Percentiles rank a stretch among this genome's conserved stretches.
Conservation (phyloP, 1,140 invertebrate genomes). For the Neelides sp. region DNA sequence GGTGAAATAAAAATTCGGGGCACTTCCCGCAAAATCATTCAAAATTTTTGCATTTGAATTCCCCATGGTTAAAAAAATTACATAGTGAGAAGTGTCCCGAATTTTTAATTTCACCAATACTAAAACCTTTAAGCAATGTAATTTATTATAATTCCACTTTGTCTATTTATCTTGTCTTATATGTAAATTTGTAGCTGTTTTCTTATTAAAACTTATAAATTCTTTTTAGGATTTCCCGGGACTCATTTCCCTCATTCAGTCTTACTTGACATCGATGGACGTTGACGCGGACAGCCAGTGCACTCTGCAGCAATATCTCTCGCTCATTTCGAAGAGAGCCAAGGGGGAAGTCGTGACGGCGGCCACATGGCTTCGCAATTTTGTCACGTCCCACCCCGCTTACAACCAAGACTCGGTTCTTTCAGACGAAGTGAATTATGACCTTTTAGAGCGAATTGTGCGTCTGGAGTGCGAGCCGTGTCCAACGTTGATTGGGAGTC, state of each 20-base stretch:
- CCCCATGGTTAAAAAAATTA: too few species aligned
- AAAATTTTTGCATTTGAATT: too few species aligned
- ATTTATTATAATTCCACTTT: not conserved
- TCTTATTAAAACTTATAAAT: constrained; percentile 1
- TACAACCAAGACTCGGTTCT: constrained; percentile 89
- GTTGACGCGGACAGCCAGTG: constrained; percentile 82
- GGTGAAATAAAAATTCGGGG: too few species aligned
- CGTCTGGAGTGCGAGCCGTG: constrained; percentile 61
- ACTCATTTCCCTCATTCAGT: constrained; percentile 82
- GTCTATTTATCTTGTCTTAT: not conserved
- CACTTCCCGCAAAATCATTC: too few species aligned
- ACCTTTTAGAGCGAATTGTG: constrained; percentile 65
- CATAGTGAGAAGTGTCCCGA: too few species aligned
- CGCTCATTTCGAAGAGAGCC: constrained; percentile 79
- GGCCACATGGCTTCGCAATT: constrained; percentile 81
- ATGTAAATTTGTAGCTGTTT: not conserved
- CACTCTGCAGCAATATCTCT: constrained; percentile 91
- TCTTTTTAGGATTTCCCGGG: constrained; percentile 72
- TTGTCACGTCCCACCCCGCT: constrained; percentile 73
- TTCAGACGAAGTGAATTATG: constrained; percentile 80
- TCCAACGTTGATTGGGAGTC: constrained; percentile 56
- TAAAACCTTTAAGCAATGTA: not conserved
- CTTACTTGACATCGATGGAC: constrained; percentile 84
- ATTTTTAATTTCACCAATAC: too few species aligned
- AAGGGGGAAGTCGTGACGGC: constrained; percentile 74